A percentile compares a stretch with the other conserved stretches of the same genome.
Evolutionary conservation across 2,888 invertebrate genomes (phyloP).

Genomic region (Drosophila emarginata): DNA sequence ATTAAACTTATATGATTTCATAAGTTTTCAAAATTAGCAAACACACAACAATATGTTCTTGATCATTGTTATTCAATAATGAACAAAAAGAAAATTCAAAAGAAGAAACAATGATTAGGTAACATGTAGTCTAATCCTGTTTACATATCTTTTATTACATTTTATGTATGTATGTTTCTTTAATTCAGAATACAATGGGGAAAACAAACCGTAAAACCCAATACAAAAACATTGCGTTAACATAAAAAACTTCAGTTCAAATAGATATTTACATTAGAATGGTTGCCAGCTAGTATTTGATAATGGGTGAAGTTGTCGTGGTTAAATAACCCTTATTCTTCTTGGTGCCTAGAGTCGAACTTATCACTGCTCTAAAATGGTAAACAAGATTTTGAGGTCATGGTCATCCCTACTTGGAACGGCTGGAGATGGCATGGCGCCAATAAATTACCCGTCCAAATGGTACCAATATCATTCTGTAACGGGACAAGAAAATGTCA

Average conservation of each 20-base stretch:
- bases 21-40: no score
- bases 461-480: slow-evolving; percentile 32
- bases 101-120: no score
- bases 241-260: slow-evolving; percentile 6
- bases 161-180: neutral
- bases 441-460: slow-evolving; percentile 43
- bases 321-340: slow-evolving; percentile 58
- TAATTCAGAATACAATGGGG: neutral
- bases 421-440: slow-evolving; percentile 39
- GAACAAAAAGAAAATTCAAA: no score
- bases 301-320: slow-evolving; percentile 23
- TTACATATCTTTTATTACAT: no score
- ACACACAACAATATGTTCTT: no score
- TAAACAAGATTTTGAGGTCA: slow-evolving; percentile 51
- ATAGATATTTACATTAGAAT: slow-evolving; percentile 31
- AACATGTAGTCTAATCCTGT: no score
- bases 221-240: slow-evolving; percentile 31
- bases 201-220: slow-evolving; percentile 4
- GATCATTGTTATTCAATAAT: no score
- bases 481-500: slow-evolving; percentile 42
- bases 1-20: no score
- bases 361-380: slow-evolving; percentile 28
- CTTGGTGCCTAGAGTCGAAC: slow-evolving; percentile 32
- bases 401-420: slow-evolving; percentile 35
- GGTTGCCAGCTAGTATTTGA: neutral